These are phyloP conservation scores for Eupleurogrammus muticus DNA, from an alignment of 2,797 vertebrate genomes.

Conservation along the genomic window DNA sequence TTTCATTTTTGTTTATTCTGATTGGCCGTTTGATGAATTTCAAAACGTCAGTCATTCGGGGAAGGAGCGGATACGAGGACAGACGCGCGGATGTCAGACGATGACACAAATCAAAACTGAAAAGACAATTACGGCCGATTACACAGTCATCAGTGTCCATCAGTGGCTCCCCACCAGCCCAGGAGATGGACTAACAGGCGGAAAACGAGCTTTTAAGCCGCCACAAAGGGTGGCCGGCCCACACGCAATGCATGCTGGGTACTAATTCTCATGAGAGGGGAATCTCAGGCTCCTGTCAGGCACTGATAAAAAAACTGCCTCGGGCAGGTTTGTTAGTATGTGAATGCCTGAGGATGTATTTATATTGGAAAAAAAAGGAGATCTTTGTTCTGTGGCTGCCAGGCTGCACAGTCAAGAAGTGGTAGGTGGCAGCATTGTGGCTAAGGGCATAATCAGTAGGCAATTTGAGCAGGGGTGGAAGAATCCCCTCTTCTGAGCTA, in stretches of 20 bases:
- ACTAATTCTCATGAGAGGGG: slow-evolving; percentile 78
- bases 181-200: slow-evolving; percentile 96
- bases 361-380: slow-evolving; percentile 35
- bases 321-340: slow-evolving; percentile 60
- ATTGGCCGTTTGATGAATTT: slow-evolving; percentile 71
- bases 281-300: slow-evolving; percentile 77
- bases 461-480: too few relatives aligned
- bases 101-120: slow-evolving; percentile 99
- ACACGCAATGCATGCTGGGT: slow-evolving; percentile 80
- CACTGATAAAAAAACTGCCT: slow-evolving; percentile 77
- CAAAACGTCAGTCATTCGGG: slow-evolving; percentile 69
- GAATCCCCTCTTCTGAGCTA: too few relatives aligned
- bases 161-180: slow-evolving; percentile 87
- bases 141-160: slow-evolving; percentile 99
- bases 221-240: slow-evolving; percentile 88
- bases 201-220: slow-evolving; percentile 99
- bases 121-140: slow-evolving; percentile 99
- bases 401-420: slow-evolving; percentile 34
- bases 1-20: slow-evolving; percentile 76
- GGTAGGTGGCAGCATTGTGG: slow-evolving; percentile 46
- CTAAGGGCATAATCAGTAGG: slow-evolving; percentile 45
- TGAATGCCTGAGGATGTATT: slow-evolving; percentile 66
- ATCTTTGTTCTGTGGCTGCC: slow-evolving; percentile 57
- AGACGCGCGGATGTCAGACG: slow-evolving; percentile 76
- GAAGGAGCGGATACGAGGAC: slow-evolving; percentile 52